Base-by-base conservation (phyloP, 2,113 vertebrate species). In the Caranx ignobilis region DNA sequence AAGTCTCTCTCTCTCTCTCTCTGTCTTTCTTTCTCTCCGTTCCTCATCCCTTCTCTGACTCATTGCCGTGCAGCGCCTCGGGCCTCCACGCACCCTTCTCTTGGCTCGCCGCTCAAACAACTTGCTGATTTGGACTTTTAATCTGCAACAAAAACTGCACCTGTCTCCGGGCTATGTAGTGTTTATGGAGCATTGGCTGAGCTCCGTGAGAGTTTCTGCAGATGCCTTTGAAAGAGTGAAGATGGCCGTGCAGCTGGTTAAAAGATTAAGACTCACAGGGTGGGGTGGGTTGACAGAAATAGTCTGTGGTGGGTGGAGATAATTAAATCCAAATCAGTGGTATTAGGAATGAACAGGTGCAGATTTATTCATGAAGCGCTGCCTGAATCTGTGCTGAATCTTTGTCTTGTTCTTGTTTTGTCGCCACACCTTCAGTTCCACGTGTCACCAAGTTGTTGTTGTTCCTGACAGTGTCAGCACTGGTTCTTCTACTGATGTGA, bases 91-190 rank as follows among this genome's bases (percentile, higher is more conserved):
- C 82, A 47, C 66, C 73, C 72, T 59, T 84, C 85, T 87, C 75
- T 90, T 75, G 88, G 87, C 85, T 92, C 35, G n/a, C 84, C 63
- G 73, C 84, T 85, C 78, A 87, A 85, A 90, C 86, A 88, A 89
- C 80, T 91, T 91, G 83, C 86, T 91, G 89, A 92, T 93, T 88
- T 91, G 71, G 85, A 89, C 69, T 87, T 92, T 89, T 92, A 86
- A 92, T 93, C 85, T 90, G 75, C 84, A 79, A 83, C 79, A 82
- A 87, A 85, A 89, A 86, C 59, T 59, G 80, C 67, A 84, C 87
- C 79, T 87, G 82, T 81, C 90, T 88, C 18, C 8, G 37, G 88
- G 84, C 84, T 70, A 50, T 76, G 74, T 71, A 39, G 63, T 69
- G 72, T 80, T 81, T 85, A 55, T 34, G 59, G 79, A 85, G 78